Evolutionary conservation across 1,140 invertebrate species (phyloP).

Genomic region (Bombus superbus): DNA sequence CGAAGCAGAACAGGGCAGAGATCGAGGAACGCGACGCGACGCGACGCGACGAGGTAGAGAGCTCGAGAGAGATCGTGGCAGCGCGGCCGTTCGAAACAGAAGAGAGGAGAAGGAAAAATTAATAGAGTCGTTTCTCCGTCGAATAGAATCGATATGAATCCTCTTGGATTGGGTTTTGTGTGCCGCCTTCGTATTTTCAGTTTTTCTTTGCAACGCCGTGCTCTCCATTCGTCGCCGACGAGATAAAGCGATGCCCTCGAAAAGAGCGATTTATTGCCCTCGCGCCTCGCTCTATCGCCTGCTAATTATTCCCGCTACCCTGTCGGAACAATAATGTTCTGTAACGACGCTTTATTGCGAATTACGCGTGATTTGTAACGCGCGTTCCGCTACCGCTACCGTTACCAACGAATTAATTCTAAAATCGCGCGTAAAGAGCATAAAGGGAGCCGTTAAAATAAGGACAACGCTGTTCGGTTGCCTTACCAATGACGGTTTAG

Average conservation of each 20-base stretch:
- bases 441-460: conserved; percentile 7
- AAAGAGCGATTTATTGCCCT: conserved; percentile 35
- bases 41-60: background rate
- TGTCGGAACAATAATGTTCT: background rate
- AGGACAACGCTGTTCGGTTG: background rate
- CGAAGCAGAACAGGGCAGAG: background rate
- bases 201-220: background rate
- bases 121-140: conserved; percentile 52
- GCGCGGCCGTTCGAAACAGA: background rate
- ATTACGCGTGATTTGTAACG: conserved; percentile 19
- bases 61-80: background rate
- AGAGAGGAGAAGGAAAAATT: conserved; percentile 40
- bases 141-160: conserved; percentile 40
- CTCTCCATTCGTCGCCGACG: background rate
- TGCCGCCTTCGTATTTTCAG: background rate
- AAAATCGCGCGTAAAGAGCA: background rate
- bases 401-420: background rate
- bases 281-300: background rate
- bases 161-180: background rate
- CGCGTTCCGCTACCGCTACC: background rate
- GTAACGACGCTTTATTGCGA: conserved; percentile 13
- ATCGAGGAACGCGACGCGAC: background rate
- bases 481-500: background rate
- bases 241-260: conserved; percentile 3
- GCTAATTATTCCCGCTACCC: conserved; percentile 16